Percentiles rank a stretch among this genome's conserved stretches.
These are phyloP conservation scores for Ctenicera cuprea DNA, from an alignment of 2,888 invertebrate genomes.

Conservation along the genomic window DNA sequence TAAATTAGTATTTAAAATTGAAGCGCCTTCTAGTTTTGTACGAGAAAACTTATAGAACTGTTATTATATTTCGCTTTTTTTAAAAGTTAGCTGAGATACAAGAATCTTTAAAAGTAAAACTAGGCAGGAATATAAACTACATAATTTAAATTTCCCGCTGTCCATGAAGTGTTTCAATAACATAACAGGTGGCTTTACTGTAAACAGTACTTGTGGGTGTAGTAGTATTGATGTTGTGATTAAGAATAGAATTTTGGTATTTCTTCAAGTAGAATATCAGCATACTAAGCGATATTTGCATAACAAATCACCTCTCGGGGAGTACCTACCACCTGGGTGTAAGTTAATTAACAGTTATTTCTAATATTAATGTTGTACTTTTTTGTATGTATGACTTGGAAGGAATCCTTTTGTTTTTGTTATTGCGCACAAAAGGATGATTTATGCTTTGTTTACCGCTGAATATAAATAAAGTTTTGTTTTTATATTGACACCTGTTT, in stretches of 20 bases:
- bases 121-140: neutral
- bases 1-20: too few relatives aligned
- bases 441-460: neutral
- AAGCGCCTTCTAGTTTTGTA: too few relatives aligned
- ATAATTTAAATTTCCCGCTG: neutral
- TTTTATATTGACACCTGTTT: neutral
- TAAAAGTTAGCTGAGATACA: too few relatives aligned
- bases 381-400: too few relatives aligned
- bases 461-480: neutral
- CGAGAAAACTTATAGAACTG: too few relatives aligned
- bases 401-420: conserved; percentile 24
- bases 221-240: conserved; percentile 46
- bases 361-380: neutral
- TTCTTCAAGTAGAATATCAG: conserved; percentile 18
- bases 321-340: neutral
- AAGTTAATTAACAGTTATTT: conserved; percentile 5
- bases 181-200: conserved; percentile 28
- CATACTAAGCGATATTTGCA: neutral
- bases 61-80: too few relatives aligned
- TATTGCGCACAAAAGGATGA: neutral
- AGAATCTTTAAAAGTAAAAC: too few relatives aligned
- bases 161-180: neutral
- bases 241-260: conserved; percentile 10
- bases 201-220: conserved; percentile 16
- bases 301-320: neutral